Conservation (phyloP, 2,113 vertebrate genomes). For the Odontesthes bonariensis region DNA sequence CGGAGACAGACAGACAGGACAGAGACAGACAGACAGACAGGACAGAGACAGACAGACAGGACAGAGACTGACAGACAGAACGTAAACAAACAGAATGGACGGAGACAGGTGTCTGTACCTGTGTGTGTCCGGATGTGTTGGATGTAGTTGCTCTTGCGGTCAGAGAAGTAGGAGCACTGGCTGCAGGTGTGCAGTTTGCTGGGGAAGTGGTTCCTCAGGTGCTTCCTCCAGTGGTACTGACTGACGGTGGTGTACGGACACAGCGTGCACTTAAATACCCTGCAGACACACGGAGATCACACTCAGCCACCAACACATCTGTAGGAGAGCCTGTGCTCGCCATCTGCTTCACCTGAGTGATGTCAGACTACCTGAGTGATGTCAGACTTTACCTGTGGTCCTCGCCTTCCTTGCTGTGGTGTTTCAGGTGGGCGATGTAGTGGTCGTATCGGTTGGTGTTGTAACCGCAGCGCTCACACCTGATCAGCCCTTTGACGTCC, state of each 20-base stretch:
- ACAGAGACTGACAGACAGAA: no score
- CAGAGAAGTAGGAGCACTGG: conserved; percentile 97
- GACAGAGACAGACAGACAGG: no score
- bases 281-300: conserved; percentile 36
- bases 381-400: conserved; percentile 69
- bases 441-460: conserved; percentile 98
- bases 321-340: background rate
- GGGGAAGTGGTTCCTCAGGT: conserved; percentile 97
- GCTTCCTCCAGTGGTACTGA: conserved; percentile 99
- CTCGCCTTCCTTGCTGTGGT: conserved; percentile 88
- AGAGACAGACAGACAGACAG: no score
- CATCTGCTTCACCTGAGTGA: no score
- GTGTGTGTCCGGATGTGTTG: conserved; percentile 98
- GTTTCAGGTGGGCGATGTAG: conserved; percentile 96
- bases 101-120: conserved; percentile 73
- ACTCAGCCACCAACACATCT: no score
- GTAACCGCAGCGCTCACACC: conserved; percentile 96
- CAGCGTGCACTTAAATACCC: conserved; percentile 96
- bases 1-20: no score
- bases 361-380: conserved; percentile 50
- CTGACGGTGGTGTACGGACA: conserved; percentile 97
- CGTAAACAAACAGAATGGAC: no score
- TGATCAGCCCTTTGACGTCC: conserved; percentile 92
- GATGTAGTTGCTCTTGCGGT: conserved; percentile 98
- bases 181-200: conserved; percentile 97